Conservation (phyloP, 2,113 vertebrate genomes). For the Ariopsis seemanni region DNA sequence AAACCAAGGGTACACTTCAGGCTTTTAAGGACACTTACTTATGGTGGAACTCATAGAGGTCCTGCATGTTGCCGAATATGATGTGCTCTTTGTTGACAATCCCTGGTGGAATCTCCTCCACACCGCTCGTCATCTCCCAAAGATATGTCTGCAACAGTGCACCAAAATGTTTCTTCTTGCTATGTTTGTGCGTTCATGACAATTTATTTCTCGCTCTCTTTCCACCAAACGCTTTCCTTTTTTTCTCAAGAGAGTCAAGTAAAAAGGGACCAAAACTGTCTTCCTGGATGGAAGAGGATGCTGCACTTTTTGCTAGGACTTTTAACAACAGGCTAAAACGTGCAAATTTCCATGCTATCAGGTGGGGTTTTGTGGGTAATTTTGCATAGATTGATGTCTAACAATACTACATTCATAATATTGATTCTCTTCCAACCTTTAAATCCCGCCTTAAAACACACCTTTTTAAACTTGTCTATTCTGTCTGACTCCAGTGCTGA, state of each 20-base stretch:
- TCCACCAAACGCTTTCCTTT: neutral
- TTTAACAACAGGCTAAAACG: neutral
- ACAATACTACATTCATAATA: neutral
- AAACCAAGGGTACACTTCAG: neutral
- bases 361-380: neutral
- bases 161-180: neutral
- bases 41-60: conserved; percentile 96
- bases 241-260: neutral
- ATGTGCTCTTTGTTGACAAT: conserved; percentile 97
- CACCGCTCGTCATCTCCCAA: conserved; percentile 99
- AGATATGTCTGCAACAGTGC: conserved; percentile 83
- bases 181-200: neutral
- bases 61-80: conserved; percentile 99
- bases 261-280: neutral
- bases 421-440: too few species aligned
- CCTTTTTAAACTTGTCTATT: too few species aligned
- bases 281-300: neutral
- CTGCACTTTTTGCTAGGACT: neutral
- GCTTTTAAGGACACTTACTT: conserved; percentile 78
- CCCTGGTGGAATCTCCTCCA: conserved; percentile 94
- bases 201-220: neutral
- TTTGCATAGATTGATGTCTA: neutral
- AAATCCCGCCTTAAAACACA: too few species aligned
- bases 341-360: neutral
- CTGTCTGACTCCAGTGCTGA: too few species aligned